Conservation (phyloP, 2,888 invertebrate genomes). For the Apotomis capreana region DNA sequence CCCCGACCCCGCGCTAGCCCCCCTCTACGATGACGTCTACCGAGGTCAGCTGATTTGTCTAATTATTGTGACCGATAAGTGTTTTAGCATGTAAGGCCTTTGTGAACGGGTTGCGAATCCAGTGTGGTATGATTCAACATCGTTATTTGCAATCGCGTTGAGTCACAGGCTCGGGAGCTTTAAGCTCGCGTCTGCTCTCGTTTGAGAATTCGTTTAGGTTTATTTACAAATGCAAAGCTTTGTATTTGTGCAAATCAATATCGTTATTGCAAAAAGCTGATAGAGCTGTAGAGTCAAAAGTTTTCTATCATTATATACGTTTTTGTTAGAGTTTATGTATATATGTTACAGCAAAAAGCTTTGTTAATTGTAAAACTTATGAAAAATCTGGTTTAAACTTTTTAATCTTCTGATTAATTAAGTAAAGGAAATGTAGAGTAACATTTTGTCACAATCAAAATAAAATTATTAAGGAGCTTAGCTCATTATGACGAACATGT, state of each 20-base stretch:
- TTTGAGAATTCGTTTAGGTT: constrained; percentile 32
- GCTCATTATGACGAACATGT: too few species aligned
- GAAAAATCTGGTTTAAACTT: neutral
- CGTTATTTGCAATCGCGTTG: constrained; percentile 26
- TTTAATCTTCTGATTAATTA: constrained; percentile 17
- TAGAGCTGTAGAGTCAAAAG: too few species aligned
- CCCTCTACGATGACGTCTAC: constrained; percentile 86
- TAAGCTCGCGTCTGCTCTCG: constrained; percentile 18
- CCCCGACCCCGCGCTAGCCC: constrained; percentile 85
- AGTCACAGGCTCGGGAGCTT: constrained; percentile 28
- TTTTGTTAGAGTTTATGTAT: too few species aligned
- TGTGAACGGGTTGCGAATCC: constrained; percentile 53
- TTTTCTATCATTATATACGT: too few species aligned
- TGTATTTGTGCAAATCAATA: too few species aligned
- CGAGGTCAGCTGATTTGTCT: constrained; percentile 80
- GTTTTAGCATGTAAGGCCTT: neutral
- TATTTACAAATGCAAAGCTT: neutral
- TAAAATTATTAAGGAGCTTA: too few species aligned
- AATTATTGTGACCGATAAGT: neutral
- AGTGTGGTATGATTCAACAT: constrained; percentile 35
- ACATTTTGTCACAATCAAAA: too few species aligned
- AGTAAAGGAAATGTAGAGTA: too few species aligned
- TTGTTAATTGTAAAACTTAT: too few species aligned
- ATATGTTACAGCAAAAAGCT: too few species aligned
- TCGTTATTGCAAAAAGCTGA: too few species aligned